phyloP scores from a whole-genome alignment of 2,797 vertebrate genomes.

The Sebastes goodei region DNA sequence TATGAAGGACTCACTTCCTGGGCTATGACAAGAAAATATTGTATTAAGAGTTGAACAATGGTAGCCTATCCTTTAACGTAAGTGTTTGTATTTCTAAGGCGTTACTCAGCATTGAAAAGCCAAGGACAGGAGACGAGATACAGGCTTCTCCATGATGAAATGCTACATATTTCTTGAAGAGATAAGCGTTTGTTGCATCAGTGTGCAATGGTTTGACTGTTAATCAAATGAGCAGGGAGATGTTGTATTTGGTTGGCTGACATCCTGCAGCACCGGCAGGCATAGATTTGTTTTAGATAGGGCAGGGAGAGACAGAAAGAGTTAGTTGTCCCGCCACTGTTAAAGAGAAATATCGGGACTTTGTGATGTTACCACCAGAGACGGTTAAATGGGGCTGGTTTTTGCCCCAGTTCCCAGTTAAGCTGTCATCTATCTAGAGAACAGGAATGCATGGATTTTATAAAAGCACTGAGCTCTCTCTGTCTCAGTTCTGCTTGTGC shows the following conservation, averaged over 20 bases:
- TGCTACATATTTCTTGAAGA: not conserved
- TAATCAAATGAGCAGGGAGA: not conserved
- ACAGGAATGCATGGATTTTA: not conserved
- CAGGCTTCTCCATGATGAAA: not conserved
- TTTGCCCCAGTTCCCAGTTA: not conserved
- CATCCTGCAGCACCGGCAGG: slow-evolving; percentile 9
- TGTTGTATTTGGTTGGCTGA: slow-evolving; percentile 19
- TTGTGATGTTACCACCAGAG: slow-evolving; percentile 2
- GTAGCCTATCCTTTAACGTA: not conserved
- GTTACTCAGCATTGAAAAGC: not conserved
- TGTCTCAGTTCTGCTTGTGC: slow-evolving; percentile 1
- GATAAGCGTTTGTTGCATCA: slow-evolving; percentile 7
- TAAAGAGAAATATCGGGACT: not conserved
- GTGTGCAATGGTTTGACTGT: not conserved
- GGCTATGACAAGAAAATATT: not conserved
- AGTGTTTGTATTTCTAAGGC: not conserved
- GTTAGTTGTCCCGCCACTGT: not conserved
- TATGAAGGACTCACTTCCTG: not conserved
- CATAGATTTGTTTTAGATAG: not conserved
- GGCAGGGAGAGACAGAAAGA: not conserved
- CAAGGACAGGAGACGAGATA: not conserved
- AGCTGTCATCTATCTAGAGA: not conserved
- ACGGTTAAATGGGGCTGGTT: not conserved
- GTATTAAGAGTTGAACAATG: not conserved
- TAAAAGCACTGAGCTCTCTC: not conserved